Percentiles rank a stretch among this genome's conserved stretches.
Conservation (phyloP, 2,797 vertebrate genomes). For the Martes flavigula region DNA sequence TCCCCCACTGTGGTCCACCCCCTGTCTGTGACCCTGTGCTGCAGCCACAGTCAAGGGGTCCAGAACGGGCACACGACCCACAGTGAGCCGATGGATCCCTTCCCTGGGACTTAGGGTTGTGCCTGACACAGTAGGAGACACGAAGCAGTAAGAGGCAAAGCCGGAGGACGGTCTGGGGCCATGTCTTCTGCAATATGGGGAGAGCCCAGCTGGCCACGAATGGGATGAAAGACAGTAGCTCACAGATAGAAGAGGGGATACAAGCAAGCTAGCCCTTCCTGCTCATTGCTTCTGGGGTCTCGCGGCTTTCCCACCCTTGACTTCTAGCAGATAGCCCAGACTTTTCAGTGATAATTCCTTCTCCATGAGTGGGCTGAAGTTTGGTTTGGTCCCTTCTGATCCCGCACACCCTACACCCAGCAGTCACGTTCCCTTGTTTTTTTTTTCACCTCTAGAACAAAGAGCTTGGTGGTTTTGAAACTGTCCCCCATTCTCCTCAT, state of each 20-base stretch:
- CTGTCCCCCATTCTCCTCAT: neutral
- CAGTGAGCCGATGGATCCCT: neutral
- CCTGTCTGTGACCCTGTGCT: neutral
- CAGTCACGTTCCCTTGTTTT: neutral
- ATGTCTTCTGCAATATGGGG: neutral
- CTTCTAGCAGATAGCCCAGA: neutral
- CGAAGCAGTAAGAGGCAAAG: neutral
- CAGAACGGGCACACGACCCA: neutral
- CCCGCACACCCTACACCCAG: no score
- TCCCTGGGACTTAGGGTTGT: neutral
- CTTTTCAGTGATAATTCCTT: neutral
- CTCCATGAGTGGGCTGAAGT: neutral
- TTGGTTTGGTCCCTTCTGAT: neutral
- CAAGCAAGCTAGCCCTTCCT: neutral
- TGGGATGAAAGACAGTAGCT: neutral
- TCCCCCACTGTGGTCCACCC: neutral
- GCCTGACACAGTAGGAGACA: neutral
- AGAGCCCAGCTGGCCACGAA: neutral
- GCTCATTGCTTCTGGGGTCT: neutral
- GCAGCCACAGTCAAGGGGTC: neutral
- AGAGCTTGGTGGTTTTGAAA: neutral
- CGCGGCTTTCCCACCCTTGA: rapidly evolving
- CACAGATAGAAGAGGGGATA: rapidly evolving
- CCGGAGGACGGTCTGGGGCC: rapidly evolving
- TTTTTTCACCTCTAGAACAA: neutral